A percentile compares a stretch with the other conserved stretches of the same genome.
phyloP scores from a whole-genome alignment of 23 tunicate genomes.

The Halocynthia roretzi region DNA sequence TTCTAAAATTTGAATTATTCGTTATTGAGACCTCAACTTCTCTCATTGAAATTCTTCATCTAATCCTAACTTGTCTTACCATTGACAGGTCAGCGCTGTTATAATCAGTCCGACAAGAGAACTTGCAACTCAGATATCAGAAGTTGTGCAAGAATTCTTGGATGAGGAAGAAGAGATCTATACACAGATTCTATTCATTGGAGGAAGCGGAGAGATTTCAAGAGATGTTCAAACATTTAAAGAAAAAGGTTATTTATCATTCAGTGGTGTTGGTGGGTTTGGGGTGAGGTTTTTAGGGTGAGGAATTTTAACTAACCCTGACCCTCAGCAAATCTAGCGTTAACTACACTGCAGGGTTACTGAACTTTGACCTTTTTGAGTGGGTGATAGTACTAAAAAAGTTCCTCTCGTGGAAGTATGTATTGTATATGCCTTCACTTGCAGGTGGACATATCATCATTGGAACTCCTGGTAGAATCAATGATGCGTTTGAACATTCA shows the following conservation, averaged over 20 bases:
- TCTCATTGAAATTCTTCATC: no score
- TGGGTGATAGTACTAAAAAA: background rate
- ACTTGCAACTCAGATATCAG: slow-evolving; percentile 82
- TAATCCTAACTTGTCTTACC: no score
- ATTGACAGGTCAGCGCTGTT: slow-evolving; percentile 6
- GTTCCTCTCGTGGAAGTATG: background rate
- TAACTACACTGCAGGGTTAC: no score
- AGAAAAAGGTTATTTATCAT: background rate
- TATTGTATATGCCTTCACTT: background rate
- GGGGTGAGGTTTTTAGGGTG: no score
- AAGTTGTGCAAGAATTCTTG: slow-evolving; percentile 48
- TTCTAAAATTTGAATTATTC: no score
- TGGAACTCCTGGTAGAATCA: slow-evolving; percentile 94
- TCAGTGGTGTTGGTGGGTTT: no score
- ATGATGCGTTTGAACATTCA: slow-evolving; percentile 48
- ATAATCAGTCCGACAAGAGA: slow-evolving; percentile 92
- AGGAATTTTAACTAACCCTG: no score
- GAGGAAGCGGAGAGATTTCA: slow-evolving; percentile 76
- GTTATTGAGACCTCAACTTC: no score
- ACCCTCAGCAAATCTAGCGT: no score
- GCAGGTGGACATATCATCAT: slow-evolving; percentile 73
- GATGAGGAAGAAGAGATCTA: slow-evolving; percentile 26
- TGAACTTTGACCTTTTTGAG: no score
- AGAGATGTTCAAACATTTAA: slow-evolving; percentile 38
- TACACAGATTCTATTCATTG: slow-evolving; percentile 49